Evolutionary conservation across 2,113 vertebrate genomes (phyloP).

Genomic region (Lanius ludovicianus): DNA sequence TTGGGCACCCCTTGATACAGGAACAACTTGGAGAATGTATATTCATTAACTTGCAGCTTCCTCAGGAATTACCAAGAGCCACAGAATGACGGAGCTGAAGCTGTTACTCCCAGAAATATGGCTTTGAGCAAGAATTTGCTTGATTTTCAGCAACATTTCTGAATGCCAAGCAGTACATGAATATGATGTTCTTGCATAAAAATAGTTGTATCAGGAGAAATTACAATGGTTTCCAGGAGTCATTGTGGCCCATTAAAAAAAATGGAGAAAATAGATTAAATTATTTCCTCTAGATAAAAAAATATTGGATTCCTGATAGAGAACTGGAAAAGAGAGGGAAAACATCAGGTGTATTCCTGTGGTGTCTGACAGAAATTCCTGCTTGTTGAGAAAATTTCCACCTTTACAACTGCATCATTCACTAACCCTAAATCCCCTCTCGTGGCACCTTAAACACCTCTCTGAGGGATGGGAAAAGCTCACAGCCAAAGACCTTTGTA

Average conservation of each 20-base stretch:
- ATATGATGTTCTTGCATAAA: background rate
- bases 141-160: background rate
- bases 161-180: background rate
- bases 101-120: background rate
- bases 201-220: background rate
- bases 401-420: background rate
- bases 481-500: background rate
- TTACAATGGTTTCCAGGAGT: background rate
- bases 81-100: background rate
- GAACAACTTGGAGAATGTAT: background rate
- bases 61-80: background rate
- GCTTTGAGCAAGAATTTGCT: background rate
- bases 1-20: background rate
- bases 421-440: background rate
- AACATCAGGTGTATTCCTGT: fast-evolving
- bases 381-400: background rate
- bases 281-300: background rate
- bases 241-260: background rate
- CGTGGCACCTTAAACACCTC: background rate
- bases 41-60: background rate
- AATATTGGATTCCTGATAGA: background rate
- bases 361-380: background rate
- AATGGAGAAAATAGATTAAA: background rate
- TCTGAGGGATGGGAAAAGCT: background rate
- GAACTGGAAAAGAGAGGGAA: background rate